These are phyloP conservation scores for Vultur gryphus DNA, from an alignment of 2,797 vertebrate genomes.

Conservation along the genomic window DNA sequence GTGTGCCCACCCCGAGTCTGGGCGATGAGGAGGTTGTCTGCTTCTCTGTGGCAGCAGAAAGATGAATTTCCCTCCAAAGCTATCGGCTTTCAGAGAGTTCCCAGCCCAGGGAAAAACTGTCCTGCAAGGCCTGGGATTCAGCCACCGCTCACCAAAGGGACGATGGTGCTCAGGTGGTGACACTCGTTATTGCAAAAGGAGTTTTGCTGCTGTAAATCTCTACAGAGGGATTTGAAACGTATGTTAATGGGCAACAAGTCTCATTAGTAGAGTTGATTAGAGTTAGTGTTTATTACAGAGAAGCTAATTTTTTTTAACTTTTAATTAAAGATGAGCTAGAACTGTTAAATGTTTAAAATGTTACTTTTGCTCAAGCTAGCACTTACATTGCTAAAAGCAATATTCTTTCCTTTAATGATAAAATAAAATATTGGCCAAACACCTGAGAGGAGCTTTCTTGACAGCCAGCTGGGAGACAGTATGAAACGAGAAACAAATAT, in stretches of 20 bases:
- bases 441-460: neutral
- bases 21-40: fast-evolving
- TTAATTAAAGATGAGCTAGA: neutral
- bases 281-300: neutral
- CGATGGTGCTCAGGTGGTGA: fast-evolving
- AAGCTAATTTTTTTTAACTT: neutral
- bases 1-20: fast-evolving
- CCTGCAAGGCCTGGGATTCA: neutral
- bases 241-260: neutral
- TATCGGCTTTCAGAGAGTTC: neutral
- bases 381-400: neutral
- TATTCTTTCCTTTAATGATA: neutral
- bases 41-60: neutral
- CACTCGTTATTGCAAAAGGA: neutral
- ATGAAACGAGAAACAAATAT: neutral
- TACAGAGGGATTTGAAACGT: neutral
- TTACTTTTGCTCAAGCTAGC: neutral
- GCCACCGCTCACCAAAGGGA: fast-evolving
- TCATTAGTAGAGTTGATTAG: neutral
- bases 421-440: neutral
- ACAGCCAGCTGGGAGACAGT: neutral
- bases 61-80: neutral
- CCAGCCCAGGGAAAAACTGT: neutral
- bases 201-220: neutral
- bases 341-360: neutral